These are phyloP conservation scores for Rhadina sibilatrix DNA, from an alignment of 2,113 vertebrate genomes.

Conservation along the genomic window DNA sequence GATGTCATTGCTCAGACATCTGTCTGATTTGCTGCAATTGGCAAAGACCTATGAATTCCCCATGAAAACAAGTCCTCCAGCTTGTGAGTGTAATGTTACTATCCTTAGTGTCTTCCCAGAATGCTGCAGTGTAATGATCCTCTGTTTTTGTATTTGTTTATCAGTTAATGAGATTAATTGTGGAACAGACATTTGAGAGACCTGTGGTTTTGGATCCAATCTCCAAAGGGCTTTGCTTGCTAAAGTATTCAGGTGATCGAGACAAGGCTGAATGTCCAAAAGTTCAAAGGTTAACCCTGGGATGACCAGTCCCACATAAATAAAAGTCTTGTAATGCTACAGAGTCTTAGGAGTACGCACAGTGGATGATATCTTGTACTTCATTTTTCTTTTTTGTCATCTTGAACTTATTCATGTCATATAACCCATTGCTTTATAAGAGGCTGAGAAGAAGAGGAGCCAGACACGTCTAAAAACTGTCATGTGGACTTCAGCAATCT, in stretches of 20 bases:
- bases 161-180: neutral
- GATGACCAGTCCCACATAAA: slow-evolving; percentile 1
- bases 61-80: neutral
- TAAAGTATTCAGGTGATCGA: slow-evolving; percentile 5
- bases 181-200: neutral
- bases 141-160: neutral
- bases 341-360: neutral
- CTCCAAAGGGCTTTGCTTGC: neutral
- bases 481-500: neutral
- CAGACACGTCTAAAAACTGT: neutral
- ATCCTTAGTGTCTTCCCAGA: slow-evolving; percentile 19
- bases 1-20: slow-evolving; percentile 44
- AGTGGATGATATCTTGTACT: neutral
- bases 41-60: neutral
- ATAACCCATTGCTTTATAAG: slow-evolving; percentile 15
- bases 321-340: neutral
- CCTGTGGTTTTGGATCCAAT: neutral
- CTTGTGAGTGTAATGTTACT: slow-evolving; percentile 42
- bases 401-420: neutral
- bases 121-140: neutral
- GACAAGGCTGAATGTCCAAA: neutral
- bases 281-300: neutral
- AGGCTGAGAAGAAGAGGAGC: neutral
- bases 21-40: neutral
- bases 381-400: slow-evolving; percentile 6